phyloP scores from a whole-genome alignment of 2,113 vertebrate genomes.

The Indicator indicator region DNA sequence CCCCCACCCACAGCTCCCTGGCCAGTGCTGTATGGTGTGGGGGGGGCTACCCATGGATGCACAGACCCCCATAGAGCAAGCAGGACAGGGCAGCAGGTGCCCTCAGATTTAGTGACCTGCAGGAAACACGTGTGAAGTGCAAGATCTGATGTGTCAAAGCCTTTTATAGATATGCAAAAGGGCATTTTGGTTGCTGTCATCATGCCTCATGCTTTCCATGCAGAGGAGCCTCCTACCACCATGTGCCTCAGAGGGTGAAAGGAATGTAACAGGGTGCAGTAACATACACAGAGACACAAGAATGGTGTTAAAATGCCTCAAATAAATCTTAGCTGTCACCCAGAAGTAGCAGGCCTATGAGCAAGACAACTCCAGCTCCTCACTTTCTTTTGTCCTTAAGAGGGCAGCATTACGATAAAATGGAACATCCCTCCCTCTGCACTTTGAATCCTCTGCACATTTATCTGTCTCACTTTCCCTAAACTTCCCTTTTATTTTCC shows the following conservation, averaged over 20 bases:
- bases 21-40: too few species aligned
- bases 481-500: background rate
- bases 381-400: constrained; percentile 26
- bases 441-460: background rate
- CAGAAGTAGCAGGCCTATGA: background rate
- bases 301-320: background rate
- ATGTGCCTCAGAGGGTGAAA: accelerated
- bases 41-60: accelerated
- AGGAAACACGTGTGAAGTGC: accelerated
- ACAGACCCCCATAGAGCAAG: accelerated
- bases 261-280: accelerated
- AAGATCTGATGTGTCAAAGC: background rate
- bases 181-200: background rate
- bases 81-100: background rate
- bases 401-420: constrained; percentile 69
- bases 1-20: background rate
- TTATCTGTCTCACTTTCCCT: background rate
- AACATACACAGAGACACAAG: background rate
- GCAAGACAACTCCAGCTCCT: background rate
- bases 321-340: background rate
- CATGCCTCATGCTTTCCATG: accelerated
- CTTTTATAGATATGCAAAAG: background rate
- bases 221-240: background rate
- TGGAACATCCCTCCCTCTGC: background rate
- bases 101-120: accelerated